Percentiles rank a stretch among this genome's conserved stretches.
phyloP scores from a whole-genome alignment of 2,888 invertebrate species.

The Sminthurides aquaticus region DNA sequence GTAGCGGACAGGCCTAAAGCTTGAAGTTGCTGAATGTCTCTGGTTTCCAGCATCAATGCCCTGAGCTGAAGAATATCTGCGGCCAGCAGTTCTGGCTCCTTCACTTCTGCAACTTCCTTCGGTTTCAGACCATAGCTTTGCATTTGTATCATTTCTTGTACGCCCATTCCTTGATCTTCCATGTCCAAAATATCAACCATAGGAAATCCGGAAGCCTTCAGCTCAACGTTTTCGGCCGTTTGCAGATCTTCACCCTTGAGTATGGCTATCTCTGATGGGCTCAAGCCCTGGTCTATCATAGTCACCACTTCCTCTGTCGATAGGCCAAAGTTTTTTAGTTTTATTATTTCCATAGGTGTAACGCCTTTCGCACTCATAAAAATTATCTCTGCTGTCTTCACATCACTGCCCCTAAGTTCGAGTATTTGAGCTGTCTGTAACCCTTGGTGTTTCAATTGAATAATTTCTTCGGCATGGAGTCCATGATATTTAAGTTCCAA shows the following conservation, averaged over 20 bases:
- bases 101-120: background rate
- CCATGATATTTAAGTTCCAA: background rate
- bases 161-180: background rate
- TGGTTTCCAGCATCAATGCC: background rate
- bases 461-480: background rate
- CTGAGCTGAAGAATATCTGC: background rate
- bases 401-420: too few species aligned
- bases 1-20: background rate
- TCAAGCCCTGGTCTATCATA: background rate
- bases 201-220: background rate
- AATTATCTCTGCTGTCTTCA: background rate
- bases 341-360: background rate
- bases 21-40: background rate
- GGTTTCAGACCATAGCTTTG: background rate
- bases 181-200: background rate
- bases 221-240: background rate
- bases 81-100: background rate
- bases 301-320: background rate
- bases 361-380: background rate
- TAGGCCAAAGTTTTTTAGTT: background rate
- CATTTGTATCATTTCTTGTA: background rate
- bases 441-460: background rate
- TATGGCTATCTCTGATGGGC: background rate
- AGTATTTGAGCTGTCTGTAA: background rate
- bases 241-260: background rate